Evolutionary conservation across 2,888 invertebrate genomes (phyloP), one percentile per base, ranked within the genome.

Genomic region (Deilephila porcellus): DNA sequence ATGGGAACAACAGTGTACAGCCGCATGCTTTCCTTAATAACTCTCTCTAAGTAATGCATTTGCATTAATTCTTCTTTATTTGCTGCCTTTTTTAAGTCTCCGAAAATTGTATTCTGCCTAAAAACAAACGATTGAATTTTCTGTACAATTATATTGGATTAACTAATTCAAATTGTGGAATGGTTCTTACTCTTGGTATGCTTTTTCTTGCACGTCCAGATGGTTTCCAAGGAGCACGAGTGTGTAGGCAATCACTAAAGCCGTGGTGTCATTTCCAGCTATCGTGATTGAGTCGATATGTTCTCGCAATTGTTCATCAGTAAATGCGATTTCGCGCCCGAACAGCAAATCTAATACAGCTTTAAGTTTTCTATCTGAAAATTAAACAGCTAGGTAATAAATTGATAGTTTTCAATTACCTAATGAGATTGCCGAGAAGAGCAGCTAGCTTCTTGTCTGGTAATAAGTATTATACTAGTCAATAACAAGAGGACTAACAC

Each of bases 261-360:
- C 91, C 0, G 95, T 95, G 60, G 95, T 95, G 80, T 95, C 93
- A 79, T 95, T 93, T 74, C 96, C 96, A 25, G 95, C 96, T 53
- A 96, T 93, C 75, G 96, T 95, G 82, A 96, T 95, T 0, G 96
- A 95, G 81, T 95, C 95, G 6, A 96, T 95, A 86, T 96, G 96
- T 77, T 96, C 95, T 25, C 95, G 85, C 1, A 96, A 85, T 78
- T 96, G 95, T 73, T 94, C 90, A 79, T 95, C 91, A 0, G 95
- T 95, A 67, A 96, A 95, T 74, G 93, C 91, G 3, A 89, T 90
- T 72, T 95, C 94, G 60, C 91, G 86, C 8, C 92, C 92, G 45
- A 95, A 93, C 29, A 95, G 85, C 78, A 95, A 88, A 78, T 96
- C 91, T 19, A 96, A 85, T 19, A 95, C 88, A 1, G 87, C 82